Base-by-base conservation (phyloP, 2,797 vertebrate species). In the Takifugu ocellatus region DNA sequence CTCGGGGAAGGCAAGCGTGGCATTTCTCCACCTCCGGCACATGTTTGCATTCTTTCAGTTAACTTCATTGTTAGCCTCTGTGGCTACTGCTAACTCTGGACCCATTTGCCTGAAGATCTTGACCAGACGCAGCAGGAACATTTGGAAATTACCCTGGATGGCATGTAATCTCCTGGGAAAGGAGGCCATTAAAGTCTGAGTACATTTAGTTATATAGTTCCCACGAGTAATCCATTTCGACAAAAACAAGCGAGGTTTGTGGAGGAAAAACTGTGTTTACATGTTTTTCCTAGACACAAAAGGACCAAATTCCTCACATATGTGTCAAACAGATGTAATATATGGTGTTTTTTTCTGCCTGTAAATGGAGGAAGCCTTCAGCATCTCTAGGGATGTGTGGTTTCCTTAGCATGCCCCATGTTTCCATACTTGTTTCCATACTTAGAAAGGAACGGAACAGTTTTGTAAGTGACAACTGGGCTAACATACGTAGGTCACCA, bases 221-320 rank as follows among this genome's bases (percentile, higher is more conserved):
- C 6, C 7, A 47, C 43, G 56, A 63, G 62, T 42, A 74, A 26
- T 36, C 5, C 36, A 14, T 42, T 12, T 17, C 21, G 2, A 9
- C 42, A 26, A 47, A 21, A 47, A 29, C 17, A 21, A 21, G 21
- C 21, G 25, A n/a, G 36, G 31, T 25, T 10, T 4, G 12, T 21
- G 11, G 26, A 55, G 17, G 25, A 55, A 8, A 25, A 15, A 12
- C 0, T 10, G 45, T 14, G 10, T 39, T 36, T 36, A 11, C 33
- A 36, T 36, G 2, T 12, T 39, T 14, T 1, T 39, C 36, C 12
- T 12, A 4, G 11, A 14, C 36, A 39, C 2, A 39, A 39, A 39
- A 0, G 14, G 36, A 14, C 36, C 12, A 3, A 39, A 14, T 39
- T 14, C 10, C 11, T 14, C 12, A 14, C 27, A 29, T 3, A 14